phyloP scores from a whole-genome alignment of 2,113 vertebrate genomes.

The Hyperoodon ampullatus region DNA sequence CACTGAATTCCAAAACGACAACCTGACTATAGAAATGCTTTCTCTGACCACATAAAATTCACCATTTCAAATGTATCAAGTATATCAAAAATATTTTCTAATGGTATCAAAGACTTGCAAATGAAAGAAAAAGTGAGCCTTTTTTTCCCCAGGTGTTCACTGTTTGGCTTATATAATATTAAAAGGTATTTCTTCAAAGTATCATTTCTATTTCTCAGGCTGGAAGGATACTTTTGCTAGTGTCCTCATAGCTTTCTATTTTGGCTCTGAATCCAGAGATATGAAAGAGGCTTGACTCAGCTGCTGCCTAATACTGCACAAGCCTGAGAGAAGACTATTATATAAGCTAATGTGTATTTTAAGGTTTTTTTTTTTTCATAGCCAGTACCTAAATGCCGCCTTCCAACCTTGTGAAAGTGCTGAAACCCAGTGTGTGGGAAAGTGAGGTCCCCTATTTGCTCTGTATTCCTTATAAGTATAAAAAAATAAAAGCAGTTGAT shows the following conservation, averaged over 20 bases:
- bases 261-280: slow-evolving; percentile 72
- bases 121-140: not conserved
- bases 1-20: not conserved
- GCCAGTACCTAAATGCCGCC: slow-evolving; percentile 69
- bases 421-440: slow-evolving; percentile 65
- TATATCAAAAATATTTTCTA: slow-evolving; percentile 16
- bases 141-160: not conserved
- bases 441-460: slow-evolving; percentile 73
- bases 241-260: slow-evolving; percentile 70
- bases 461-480: slow-evolving; percentile 78
- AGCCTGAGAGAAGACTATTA: slow-evolving; percentile 69
- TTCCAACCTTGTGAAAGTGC: slow-evolving; percentile 57
- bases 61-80: not conserved
- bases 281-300: slow-evolving; percentile 72
- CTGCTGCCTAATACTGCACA: slow-evolving; percentile 70
- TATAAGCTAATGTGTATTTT: slow-evolving; percentile 78
- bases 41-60: not conserved
- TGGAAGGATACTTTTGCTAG: slow-evolving; percentile 65
- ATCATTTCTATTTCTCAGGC: slow-evolving; percentile 38
- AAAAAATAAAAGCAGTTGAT: slow-evolving; percentile 85
- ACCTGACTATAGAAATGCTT: not conserved
- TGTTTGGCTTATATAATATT: slow-evolving; percentile 56
- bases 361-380: slow-evolving; percentile 40
- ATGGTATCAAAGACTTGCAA: not conserved
- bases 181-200: slow-evolving; percentile 49